These are phyloP conservation scores for Calidris pygmaea DNA, from an alignment of 2,113 vertebrate genomes.

Conservation along the genomic window DNA sequence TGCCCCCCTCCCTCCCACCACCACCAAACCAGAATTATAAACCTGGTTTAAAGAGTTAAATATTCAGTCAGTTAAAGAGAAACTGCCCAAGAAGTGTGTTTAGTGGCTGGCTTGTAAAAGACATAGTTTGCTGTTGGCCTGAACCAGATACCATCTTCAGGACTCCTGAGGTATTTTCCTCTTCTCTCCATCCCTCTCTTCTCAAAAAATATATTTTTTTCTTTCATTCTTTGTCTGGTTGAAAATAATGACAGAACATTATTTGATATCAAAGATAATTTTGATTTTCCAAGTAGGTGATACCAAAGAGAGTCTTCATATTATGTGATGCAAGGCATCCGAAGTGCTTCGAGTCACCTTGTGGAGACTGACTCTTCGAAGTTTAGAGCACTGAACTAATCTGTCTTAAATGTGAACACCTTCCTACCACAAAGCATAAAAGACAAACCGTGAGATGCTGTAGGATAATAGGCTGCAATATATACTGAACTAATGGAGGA, in stretches of 20 bases:
- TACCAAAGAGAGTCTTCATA: not conserved
- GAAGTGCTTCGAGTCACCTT: not conserved
- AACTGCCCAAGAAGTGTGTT: not conserved
- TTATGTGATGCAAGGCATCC: not conserved
- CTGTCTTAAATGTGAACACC: not conserved
- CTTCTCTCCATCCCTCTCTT: not conserved
- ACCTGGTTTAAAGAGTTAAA: not conserved
- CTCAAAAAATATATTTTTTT: not conserved
- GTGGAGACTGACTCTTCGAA: not conserved
- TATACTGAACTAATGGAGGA: not conserved
- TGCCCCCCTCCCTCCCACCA: not conserved
- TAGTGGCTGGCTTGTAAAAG: not conserved
- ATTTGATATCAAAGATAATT: not conserved
- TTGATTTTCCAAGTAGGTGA: not conserved
- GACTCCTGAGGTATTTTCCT: not conserved
- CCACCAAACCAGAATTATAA: not conserved
- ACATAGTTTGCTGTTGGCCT: not conserved
- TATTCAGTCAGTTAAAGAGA: not conserved
- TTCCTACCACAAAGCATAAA: not conserved
- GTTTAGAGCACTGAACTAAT: not conserved
- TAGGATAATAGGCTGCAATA: not conserved
- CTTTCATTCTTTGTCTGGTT: not conserved
- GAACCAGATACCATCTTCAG: not conserved
- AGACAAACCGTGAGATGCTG: not conserved
- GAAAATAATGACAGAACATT: not conserved